These are phyloP conservation scores for Cerceris rybyensis DNA, from an alignment of 2,888 invertebrate species.

Conservation along the genomic window DNA sequence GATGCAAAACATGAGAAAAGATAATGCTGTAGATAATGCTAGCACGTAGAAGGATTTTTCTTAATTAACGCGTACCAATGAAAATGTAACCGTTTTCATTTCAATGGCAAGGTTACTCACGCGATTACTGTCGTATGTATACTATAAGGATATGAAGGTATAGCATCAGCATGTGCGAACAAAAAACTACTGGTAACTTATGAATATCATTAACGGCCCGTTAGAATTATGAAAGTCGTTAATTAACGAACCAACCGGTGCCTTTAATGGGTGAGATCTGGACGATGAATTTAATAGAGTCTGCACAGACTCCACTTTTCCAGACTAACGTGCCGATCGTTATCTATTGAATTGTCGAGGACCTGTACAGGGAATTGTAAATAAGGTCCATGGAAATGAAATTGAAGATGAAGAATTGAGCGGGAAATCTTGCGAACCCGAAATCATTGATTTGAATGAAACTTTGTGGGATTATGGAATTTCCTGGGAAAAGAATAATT, in stretches of 20 bases:
- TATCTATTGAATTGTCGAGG: neutral
- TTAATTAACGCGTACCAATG: slow-evolving; percentile 7
- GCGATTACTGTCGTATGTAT: neutral
- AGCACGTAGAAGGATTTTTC: neutral
- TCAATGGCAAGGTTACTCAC: slow-evolving; percentile 48
- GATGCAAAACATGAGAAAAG: neutral
- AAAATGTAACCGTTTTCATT: slow-evolving; percentile 20
- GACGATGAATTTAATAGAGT: slow-evolving; percentile 53
- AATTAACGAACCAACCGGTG: slow-evolving; percentile 59
- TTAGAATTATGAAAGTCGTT: slow-evolving; percentile 64
- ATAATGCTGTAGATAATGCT: neutral
- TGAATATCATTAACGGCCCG: slow-evolving; percentile 58
- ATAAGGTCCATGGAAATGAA: neutral
- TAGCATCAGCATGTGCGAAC: slow-evolving; percentile 26
- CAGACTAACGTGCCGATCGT: neutral
- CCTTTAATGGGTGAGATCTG: slow-evolving; percentile 53
- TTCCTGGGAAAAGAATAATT: too few species aligned
- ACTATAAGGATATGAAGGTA: neutral
- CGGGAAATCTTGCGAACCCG: too few species aligned
- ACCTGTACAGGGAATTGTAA: neutral
- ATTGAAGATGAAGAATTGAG: too few species aligned
- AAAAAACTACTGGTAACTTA: slow-evolving; percentile 9
- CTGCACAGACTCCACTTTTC: slow-evolving; percentile 31
- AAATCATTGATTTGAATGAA: too few species aligned
- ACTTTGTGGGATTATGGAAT: too few species aligned